phyloP scores from a whole-genome alignment of 2,888 invertebrate genomes.

The Caenorhabditis doughertyi region DNA sequence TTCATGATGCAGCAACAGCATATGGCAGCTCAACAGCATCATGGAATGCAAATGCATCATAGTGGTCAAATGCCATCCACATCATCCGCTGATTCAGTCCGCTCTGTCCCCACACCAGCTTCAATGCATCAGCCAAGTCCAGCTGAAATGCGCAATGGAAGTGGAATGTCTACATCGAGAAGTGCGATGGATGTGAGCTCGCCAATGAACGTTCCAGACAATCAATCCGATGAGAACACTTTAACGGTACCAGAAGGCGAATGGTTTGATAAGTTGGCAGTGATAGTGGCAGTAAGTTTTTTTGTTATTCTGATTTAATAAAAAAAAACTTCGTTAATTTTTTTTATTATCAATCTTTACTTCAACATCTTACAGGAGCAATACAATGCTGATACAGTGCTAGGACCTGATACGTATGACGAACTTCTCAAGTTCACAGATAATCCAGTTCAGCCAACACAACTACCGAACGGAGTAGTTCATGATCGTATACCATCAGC shows the following conservation, averaged over 20 bases:
- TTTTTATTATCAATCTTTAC: too few species aligned
- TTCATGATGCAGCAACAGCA: constrained; percentile 45
- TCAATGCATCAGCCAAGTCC: constrained; percentile 53
- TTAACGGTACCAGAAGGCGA: constrained; percentile 44
- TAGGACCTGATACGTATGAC: constrained; percentile 28
- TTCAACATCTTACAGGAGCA: constrained; percentile 16
- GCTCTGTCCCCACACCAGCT: constrained; percentile 39
- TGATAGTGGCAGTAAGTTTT: constrained; percentile 35
- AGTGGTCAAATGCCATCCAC: constrained; percentile 37
- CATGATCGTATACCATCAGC: constrained; percentile 20
- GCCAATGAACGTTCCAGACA: background rate
- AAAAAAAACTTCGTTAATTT: background rate
- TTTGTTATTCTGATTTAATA: background rate
- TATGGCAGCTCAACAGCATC: constrained; percentile 29
- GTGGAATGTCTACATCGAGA: constrained; percentile 4
- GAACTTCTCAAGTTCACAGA: constrained; percentile 17
- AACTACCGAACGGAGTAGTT: background rate
- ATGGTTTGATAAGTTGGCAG: constrained; percentile 37
- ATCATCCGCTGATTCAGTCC: constrained; percentile 36
- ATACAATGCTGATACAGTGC: constrained; percentile 9
- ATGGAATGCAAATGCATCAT: constrained; percentile 9
- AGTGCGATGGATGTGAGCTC: constrained; percentile 19
- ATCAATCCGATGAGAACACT: constrained; percentile 3
- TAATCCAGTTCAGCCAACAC: background rate
- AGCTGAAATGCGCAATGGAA: constrained; percentile 2